These are phyloP conservation scores for Chloromyia formosa DNA, from an alignment of 2,888 invertebrate genomes.

Conservation along the genomic window DNA sequence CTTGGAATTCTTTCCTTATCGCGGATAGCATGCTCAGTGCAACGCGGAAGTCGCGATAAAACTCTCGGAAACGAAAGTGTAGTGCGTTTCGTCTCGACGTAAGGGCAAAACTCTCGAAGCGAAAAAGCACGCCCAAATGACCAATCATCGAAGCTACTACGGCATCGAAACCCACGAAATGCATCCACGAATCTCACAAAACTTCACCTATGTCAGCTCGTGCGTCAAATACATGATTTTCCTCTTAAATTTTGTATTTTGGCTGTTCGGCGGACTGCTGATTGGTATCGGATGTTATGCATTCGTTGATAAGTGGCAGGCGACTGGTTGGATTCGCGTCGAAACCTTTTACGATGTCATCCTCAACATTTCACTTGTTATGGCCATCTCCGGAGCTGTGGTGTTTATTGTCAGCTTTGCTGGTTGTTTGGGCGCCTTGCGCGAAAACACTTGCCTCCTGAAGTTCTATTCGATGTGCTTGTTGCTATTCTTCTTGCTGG, in stretches of 20 bases:
- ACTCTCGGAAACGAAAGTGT: not conserved
- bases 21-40: not conserved
- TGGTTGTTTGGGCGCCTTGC: conserved; percentile 79
- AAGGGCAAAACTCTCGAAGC: too few species aligned
- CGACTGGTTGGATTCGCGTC: conserved; percentile 81
- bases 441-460: conserved; percentile 91
- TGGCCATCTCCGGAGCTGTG: conserved; percentile 88
- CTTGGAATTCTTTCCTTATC: not conserved
- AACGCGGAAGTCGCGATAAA: not conserved
- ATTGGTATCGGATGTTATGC: conserved; percentile 91
- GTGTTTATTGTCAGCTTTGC: conserved; percentile 95
- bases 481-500: conserved; percentile 86
- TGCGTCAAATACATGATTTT: conserved; percentile 64
- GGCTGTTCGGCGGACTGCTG: conserved; percentile 87
- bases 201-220: conserved; percentile 61
- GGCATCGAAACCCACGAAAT: conserved; percentile 48
- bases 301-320: conserved; percentile 92
- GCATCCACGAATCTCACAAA: conserved; percentile 60
- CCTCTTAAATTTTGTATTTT: conserved; percentile 65
- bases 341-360: conserved; percentile 90
- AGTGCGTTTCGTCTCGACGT: not conserved
- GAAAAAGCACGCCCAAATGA: conserved; percentile 39
- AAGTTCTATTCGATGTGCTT: conserved; percentile 92
- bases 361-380: conserved; percentile 88
- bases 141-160: conserved; percentile 46